Evolutionary conservation across 2,113 vertebrate species (phyloP).

Genomic region (Psittacula cyanocephala): DNA sequence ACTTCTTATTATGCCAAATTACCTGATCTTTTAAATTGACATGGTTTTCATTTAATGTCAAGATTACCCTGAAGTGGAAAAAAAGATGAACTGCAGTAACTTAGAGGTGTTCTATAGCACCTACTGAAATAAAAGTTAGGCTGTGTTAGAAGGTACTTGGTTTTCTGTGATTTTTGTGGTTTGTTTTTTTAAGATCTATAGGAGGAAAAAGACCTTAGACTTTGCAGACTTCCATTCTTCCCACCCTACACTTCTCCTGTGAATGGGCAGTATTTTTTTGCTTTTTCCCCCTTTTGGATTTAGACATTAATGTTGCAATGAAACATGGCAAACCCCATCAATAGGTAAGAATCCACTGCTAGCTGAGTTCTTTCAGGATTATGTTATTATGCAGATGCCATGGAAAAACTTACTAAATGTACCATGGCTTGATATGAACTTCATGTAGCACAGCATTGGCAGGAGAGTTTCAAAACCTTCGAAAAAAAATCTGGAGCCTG

Average conservation of each 20-base stretch:
- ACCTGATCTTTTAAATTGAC: conserved; percentile 42
- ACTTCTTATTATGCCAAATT: conserved; percentile 51
- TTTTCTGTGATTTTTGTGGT: neutral
- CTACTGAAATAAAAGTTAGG: conserved; percentile 28
- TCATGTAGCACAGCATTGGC: neutral
- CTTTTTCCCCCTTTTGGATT: neutral
- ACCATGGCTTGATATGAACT: neutral
- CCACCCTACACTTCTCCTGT: neutral
- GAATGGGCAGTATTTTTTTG: neutral
- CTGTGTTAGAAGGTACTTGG: neutral
- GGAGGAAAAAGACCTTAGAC: neutral
- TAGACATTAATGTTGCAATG: neutral
- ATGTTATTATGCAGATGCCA: neutral
- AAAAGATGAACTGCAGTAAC: conserved; percentile 5
- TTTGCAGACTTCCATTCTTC: neutral
- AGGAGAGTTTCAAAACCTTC: neutral
- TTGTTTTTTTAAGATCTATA: neutral
- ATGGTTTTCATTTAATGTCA: conserved; percentile 41
- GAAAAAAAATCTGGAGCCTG: neutral
- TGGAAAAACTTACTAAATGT: neutral
- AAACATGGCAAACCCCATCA: neutral
- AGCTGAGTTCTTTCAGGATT: neutral
- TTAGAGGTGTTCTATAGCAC: conserved; percentile 13
- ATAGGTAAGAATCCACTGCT: neutral
- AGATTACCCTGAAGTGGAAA: neutral